Evolutionary conservation across 2,888 invertebrate species (phyloP).

Genomic region (Oxystoma pomonae): DNA sequence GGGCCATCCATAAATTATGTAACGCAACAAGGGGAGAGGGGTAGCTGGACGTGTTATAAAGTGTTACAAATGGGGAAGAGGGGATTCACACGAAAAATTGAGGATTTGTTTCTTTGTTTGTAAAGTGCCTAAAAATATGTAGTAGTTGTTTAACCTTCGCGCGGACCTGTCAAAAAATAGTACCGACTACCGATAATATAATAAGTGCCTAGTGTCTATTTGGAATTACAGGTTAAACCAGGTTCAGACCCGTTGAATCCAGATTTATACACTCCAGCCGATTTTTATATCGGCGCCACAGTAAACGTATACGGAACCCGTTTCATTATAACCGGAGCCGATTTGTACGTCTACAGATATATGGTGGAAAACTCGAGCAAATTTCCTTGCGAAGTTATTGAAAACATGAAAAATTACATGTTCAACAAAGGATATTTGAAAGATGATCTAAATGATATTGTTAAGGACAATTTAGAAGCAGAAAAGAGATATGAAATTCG

Average conservation of each 20-base stretch:
- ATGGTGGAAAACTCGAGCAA: conserved; percentile 68
- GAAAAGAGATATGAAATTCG: conserved; percentile 38
- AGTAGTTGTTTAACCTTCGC: too few relatives aligned
- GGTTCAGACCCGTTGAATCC: conserved; percentile 66
- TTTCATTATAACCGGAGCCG: conserved; percentile 65
- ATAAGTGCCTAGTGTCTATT: too few relatives aligned
- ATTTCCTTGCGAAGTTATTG: conserved; percentile 62
- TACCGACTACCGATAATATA: too few relatives aligned
- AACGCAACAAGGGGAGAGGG: too few relatives aligned
- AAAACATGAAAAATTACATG: conserved; percentile 66
- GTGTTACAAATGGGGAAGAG: too few relatives aligned
- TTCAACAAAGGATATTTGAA: conserved; percentile 60
- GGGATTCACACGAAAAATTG: too few relatives aligned
- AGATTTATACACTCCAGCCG: conserved; percentile 70
- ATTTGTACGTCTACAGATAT: conserved; percentile 64
- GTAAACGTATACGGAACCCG: conserved; percentile 70
- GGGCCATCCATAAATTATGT: too few relatives aligned
- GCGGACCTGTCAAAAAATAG: too few relatives aligned
- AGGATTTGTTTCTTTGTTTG: too few relatives aligned
- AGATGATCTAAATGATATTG: conserved; percentile 51
- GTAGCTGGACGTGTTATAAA: too few relatives aligned
- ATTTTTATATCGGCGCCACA: conserved; percentile 73
- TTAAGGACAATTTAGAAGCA: conserved; percentile 38
- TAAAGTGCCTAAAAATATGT: too few relatives aligned
- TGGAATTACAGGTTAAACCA: too few relatives aligned